These are phyloP conservation scores for Drosophila mimetica DNA, from an alignment of 2,888 invertebrate species.

Conservation along the genomic window DNA sequence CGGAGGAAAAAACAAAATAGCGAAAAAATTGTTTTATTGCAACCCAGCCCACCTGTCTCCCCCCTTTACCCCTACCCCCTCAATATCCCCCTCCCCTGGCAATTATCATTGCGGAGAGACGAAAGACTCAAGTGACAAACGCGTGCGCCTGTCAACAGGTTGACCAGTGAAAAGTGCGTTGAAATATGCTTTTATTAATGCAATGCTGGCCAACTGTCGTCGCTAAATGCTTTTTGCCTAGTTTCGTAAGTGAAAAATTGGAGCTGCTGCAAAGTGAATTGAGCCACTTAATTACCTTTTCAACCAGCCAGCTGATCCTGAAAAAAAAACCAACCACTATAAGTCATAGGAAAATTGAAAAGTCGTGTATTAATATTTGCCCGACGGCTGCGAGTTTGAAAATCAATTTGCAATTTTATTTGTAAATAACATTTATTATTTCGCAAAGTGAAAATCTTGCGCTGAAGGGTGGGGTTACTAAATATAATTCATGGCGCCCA, in stretches of 20 bases:
- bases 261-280: slow-evolving; percentile 51
- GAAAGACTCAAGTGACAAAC: slow-evolving; percentile 55
- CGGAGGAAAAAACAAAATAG: slow-evolving; percentile 21
- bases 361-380: slow-evolving; percentile 30
- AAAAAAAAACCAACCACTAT: slow-evolving; percentile 5
- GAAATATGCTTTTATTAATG: slow-evolving; percentile 69
- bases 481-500: slow-evolving; percentile 34
- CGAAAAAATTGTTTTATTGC: slow-evolving; percentile 41
- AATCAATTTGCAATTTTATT: slow-evolving; percentile 27
- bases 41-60: slow-evolving; percentile 4
- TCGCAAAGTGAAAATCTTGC: slow-evolving; percentile 8
- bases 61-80: not conserved
- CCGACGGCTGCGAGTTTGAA: not conserved
- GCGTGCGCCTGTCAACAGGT: slow-evolving; percentile 41
- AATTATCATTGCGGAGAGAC: slow-evolving; percentile 39
- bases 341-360: slow-evolving; percentile 34
- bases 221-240: slow-evolving; percentile 44
- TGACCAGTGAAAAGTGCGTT: slow-evolving; percentile 65
- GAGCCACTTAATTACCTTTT: slow-evolving; percentile 61
- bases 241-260: slow-evolving; percentile 63
- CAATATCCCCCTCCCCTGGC: not conserved
- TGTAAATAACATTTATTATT: slow-evolving; percentile 10
- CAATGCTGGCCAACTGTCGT: slow-evolving; percentile 28
- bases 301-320: slow-evolving; percentile 35
- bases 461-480: slow-evolving; percentile 14